phyloP scores from a whole-genome alignment of 2,113 vertebrate genomes.

The Chlorocebus sabaeus region DNA sequence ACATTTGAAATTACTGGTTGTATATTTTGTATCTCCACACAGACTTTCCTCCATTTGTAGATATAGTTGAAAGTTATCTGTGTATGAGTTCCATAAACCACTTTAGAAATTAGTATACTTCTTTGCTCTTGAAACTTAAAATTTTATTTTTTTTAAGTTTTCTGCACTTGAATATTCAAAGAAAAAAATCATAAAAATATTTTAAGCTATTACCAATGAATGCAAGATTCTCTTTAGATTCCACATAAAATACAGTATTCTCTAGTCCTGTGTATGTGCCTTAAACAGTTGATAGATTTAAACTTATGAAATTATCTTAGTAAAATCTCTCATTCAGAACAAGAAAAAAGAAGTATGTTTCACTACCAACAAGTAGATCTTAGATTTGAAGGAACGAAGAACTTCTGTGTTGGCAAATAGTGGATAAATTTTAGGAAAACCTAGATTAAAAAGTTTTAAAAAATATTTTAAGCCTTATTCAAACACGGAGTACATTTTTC shows the following conservation, averaged over 20 bases:
- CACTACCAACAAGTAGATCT: background rate
- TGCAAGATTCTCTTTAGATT: background rate
- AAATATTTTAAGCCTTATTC: background rate
- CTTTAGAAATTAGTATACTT: background rate
- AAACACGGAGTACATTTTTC: background rate
- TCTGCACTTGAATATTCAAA: background rate
- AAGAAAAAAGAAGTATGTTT: background rate
- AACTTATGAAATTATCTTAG: slow-evolving; percentile 9
- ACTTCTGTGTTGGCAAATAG: background rate
- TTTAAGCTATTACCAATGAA: background rate
- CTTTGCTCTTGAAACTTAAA: background rate
- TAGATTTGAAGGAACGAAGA: slow-evolving; percentile 1
- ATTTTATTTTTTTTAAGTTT: background rate
- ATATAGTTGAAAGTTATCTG: background rate
- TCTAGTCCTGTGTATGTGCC: background rate
- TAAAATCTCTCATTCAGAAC: background rate
- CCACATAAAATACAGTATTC: background rate
- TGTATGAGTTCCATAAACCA: background rate
- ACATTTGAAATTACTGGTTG: background rate
- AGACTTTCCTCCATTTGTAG: background rate
- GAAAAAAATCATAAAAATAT: background rate
- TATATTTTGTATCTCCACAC: background rate
- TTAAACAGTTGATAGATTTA: background rate
- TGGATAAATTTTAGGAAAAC: background rate
- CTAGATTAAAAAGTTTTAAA: background rate